Evolutionary conservation across 2,113 vertebrate species (phyloP), one percentile per base, ranked within the genome.

Genomic region (Aspidoscelis tigris): DNA sequence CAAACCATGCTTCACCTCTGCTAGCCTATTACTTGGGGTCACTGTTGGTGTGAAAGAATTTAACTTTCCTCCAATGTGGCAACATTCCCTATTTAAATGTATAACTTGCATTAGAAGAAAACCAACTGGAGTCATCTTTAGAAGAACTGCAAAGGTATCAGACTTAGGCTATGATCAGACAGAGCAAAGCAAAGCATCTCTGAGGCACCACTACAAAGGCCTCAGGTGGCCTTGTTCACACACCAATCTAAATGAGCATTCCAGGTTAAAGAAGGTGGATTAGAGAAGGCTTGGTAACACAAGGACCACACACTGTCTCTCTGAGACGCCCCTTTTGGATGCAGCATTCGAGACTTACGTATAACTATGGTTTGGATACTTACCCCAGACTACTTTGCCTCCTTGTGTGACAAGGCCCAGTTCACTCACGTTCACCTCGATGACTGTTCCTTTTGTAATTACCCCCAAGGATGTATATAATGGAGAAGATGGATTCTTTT

Each of bases 331-430:
- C 33, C 33, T 33, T 33, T 33, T 65, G 26, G 7, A 4, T 14
- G 4, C 24, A 39, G 84, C 0, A 70, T 84, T 20, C 41, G 20
- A 64, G 76, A 79, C 11, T 39, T 74, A 41, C 14, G 24, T 21
- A 7, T 58, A 76, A 76, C 5, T 39, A 18, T 7, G 66, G 18
- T 66, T 87, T 71, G 79, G 72, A 21, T 55, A 95, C 98, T 98
- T 94, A 99, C 98, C 99, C 99, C 99, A 99, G 90, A 99, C 97
- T 73, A 99, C 99, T 91, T 99, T 99, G 92, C 99, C 99, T 33
- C 98, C 98, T 95, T 99, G 98, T 2, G 99, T 99, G 78, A 99
- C 98, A 0, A 99, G 96, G 78, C 99, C 99, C 83, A 99, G 92
- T 89, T 99, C 98, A 0, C 98, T 99, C 91, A 99, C 98, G 0